Percentiles rank a stretch among this genome's conserved stretches.
These are phyloP conservation scores for Diorhabda elongata DNA, from an alignment of 1,140 invertebrate genomes.

Conservation along the genomic window DNA sequence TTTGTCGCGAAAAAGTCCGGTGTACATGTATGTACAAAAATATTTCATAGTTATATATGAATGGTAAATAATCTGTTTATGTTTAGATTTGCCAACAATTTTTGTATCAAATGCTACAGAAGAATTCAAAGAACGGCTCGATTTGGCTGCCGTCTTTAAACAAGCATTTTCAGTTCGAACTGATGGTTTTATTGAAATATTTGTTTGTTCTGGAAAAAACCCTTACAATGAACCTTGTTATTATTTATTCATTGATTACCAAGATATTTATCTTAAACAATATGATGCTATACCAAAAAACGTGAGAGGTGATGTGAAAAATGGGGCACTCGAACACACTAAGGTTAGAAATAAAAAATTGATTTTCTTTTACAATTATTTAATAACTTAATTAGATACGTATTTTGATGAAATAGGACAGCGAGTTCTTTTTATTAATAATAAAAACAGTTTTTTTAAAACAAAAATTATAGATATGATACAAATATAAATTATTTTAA, in stretches of 20 bases:
- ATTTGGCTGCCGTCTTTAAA: conserved; percentile 27
- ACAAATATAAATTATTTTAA: background rate
- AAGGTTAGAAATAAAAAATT: conserved; percentile 1
- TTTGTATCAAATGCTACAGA: conserved; percentile 23
- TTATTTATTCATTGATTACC: conserved; percentile 28
- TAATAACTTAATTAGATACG: too few relatives aligned
- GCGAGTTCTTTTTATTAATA: too few relatives aligned
- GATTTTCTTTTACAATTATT: too few relatives aligned
- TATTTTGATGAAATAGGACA: too few relatives aligned
- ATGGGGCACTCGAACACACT: background rate
- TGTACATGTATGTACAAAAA: too few relatives aligned
- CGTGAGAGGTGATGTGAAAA: conserved; percentile 9
- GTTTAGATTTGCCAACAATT: conserved; percentile 31
- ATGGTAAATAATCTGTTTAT: background rate
- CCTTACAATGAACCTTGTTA: conserved; percentile 36
- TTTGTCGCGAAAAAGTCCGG: too few relatives aligned
- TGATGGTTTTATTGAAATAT: conserved; percentile 27
- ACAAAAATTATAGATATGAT: too few relatives aligned
- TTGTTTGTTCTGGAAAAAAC: conserved; percentile 33
- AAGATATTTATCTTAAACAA: conserved; percentile 27
- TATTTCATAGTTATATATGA: too few relatives aligned
- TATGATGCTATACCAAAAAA: conserved; percentile 16
- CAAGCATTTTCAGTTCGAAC: conserved; percentile 33
- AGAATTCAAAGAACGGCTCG: conserved; percentile 28
- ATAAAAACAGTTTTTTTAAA: too few relatives aligned